phyloP scores from a whole-genome alignment of 1,140 invertebrate species.

The Polyergus mexicanus region DNA sequence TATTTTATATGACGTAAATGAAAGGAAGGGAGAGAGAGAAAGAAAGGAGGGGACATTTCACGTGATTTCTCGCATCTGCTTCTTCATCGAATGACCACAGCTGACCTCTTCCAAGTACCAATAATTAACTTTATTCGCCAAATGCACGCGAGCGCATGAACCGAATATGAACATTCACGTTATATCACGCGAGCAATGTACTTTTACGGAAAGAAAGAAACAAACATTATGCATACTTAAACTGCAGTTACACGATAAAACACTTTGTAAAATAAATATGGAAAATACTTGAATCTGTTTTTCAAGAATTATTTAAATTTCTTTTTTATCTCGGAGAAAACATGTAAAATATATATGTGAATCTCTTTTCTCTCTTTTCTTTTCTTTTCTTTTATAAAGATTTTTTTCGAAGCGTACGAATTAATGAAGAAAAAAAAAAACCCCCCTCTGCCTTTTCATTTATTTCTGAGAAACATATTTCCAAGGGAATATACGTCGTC shows the following conservation, averaged over 20 bases:
- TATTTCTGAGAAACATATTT: slow-evolving; percentile 41
- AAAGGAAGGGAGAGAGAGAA: neutral
- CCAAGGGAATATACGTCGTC: slow-evolving; percentile 23
- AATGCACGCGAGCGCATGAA: slow-evolving; percentile 63
- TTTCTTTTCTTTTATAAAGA: neutral
- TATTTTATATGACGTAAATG: slow-evolving; percentile 29
- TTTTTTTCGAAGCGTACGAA: neutral
- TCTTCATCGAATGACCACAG: slow-evolving; percentile 74
- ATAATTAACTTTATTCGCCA: slow-evolving; percentile 81
- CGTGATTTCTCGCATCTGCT: slow-evolving; percentile 82
- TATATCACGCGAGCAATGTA: slow-evolving; percentile 59
- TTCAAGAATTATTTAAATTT: neutral
- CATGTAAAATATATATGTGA: neutral
- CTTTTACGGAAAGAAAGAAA: slow-evolving; percentile 74
- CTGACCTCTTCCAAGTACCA: slow-evolving; percentile 81
- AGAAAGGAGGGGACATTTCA: slow-evolving; percentile 65
- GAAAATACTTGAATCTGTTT: neutral
- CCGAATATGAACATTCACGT: slow-evolving; percentile 67
- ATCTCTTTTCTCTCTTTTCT: neutral
- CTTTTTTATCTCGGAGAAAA: neutral
- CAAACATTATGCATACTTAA: slow-evolving; percentile 63
- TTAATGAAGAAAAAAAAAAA: slow-evolving; percentile 1
- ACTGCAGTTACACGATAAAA: slow-evolving; percentile 62
- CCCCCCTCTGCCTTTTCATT: neutral
- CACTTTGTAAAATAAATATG: neutral